Percentiles rank a stretch among this genome's conserved stretches.
Conservation (phyloP, 2,113 vertebrate species). For the Lophotis ruficrista region DNA sequence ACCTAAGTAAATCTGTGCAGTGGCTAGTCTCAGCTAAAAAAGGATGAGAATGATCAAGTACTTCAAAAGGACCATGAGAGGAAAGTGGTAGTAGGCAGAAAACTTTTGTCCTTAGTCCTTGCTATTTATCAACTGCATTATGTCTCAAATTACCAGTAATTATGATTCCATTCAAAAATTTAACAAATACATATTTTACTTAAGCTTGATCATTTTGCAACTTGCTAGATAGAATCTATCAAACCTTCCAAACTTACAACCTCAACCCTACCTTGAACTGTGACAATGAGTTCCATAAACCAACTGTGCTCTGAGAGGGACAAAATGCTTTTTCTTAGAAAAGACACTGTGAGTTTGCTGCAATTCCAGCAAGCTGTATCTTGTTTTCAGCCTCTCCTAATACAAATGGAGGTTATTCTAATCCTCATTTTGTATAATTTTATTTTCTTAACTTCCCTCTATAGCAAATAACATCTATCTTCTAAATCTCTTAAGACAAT, state of each 20-base stretch:
- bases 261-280: not conserved
- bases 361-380: not conserved
- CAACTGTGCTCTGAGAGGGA: not conserved
- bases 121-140: not conserved
- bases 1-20: not conserved
- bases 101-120: not conserved
- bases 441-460: not conserved
- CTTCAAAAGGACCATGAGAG: not conserved
- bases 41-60: not conserved
- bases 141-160: not conserved
- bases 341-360: not conserved
- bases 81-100: not conserved
- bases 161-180: not conserved
- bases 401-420: not conserved
- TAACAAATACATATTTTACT: not conserved
- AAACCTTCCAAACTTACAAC: not conserved
- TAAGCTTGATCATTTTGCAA: not conserved
- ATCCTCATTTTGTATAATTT: not conserved
- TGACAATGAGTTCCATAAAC: not conserved
- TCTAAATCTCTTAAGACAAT: not conserved
- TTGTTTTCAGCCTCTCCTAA: not conserved
- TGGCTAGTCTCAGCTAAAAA: not conserved
- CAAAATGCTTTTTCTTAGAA: not conserved
- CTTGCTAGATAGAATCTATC: not conserved
- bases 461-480: not conserved